Evolutionary conservation across 2,888 invertebrate genomes (phyloP), one percentile per base, ranked within the genome.

Genomic region (Monopis laevigella): DNA sequence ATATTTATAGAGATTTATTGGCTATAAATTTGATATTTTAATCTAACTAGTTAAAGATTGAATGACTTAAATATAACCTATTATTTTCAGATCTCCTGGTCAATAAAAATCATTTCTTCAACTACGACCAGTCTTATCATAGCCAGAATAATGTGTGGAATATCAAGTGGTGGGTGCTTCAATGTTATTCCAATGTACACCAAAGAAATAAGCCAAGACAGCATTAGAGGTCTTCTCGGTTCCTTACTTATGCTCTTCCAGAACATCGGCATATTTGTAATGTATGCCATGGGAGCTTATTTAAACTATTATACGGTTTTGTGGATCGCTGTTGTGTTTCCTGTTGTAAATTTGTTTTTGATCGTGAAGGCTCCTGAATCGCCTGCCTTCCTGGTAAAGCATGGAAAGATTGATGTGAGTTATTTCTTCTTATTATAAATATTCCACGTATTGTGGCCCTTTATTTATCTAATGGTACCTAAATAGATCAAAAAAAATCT

Each of bases 311-410:
- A 52, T 21, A 56, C 58, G 0, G 56, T 70, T 2, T 28, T 71
- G 2, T 65, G 61, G 54, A 52, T 59, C 1, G 58, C 58, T 2
- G 13, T 67, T 1, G 50, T 53, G 10, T 42, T 70, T 3, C 64
- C 67, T 0, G 42, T 68, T 1, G 3, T 62, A 1, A 61, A 60
- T 12, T 46, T 59, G 2, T 24, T 65, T 2, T 34, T 65, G 11
- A 59, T 74, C 55, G 26, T 62, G 8, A 61, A 56, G 44, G 65
- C 66, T 42, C 73, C 73, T 2, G 71, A 73, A 45, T 67, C 73
- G 2, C 75, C 77, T 11, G 62, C 66, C 1, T 69, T 58, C 49
- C 53, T 72, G 35, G 57, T 75, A 2, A 68, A 69, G 27, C 54
- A 50, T 17, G 70, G 63, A 4, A 61, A 58, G 38, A 49, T 57